Conservation (phyloP, 2,888 invertebrate genomes). For the Melanargia galathea region DNA sequence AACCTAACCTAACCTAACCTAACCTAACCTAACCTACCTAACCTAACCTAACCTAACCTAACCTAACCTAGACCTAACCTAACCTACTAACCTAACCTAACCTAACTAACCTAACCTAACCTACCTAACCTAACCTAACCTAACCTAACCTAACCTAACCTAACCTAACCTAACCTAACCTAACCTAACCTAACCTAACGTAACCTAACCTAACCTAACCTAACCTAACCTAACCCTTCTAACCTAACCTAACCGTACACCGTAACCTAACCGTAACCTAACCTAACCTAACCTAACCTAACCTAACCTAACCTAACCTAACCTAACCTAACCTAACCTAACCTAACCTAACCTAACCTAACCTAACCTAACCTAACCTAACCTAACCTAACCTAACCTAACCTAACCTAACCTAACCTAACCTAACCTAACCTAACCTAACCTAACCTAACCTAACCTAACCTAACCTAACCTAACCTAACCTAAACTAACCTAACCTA, state of each 20-base stretch:
- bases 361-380: slow-evolving; percentile 31
- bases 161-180: slow-evolving; percentile 38
- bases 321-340: slow-evolving; percentile 31
- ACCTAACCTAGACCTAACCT: too few species aligned
- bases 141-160: slow-evolving; percentile 38
- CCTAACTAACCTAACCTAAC: neutral
- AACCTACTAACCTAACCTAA: too few species aligned
- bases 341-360: slow-evolving; percentile 30
- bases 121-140: slow-evolving; percentile 31
- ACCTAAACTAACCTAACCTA: slow-evolving; percentile 40
- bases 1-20: slow-evolving; percentile 4
- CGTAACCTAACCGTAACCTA: slow-evolving; percentile 32
- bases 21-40: neutral
- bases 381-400: slow-evolving; percentile 34
- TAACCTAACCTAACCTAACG: slow-evolving; percentile 37
- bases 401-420: slow-evolving; percentile 36
- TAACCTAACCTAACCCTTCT: slow-evolving; percentile 34
- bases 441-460: slow-evolving; percentile 41
- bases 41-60: neutral
- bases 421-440: slow-evolving; percentile 41
- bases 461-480: slow-evolving; percentile 40
- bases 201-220: slow-evolving; percentile 35
- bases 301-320: slow-evolving; percentile 32
- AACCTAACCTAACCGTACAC: slow-evolving; percentile 24
- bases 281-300: slow-evolving; percentile 33